These are phyloP conservation scores for Diachasma alloeum DNA, from an alignment of 1,140 invertebrate species.

Conservation along the genomic window DNA sequence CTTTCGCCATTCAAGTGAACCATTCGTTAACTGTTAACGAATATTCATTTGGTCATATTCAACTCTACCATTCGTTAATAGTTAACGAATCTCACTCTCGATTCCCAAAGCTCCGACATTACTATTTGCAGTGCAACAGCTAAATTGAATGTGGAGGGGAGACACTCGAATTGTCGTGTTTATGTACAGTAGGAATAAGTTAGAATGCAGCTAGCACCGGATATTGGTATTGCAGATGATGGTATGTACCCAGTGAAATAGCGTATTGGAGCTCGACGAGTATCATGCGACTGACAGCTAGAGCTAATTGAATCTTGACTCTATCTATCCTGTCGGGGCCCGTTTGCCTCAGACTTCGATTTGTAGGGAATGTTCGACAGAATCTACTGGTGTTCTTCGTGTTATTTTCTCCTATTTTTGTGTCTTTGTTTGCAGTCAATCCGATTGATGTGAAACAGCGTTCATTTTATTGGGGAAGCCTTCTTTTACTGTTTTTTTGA, in stretches of 20 bases:
- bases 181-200: background rate
- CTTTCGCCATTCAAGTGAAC: too few species aligned
- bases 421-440: background rate
- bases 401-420: background rate
- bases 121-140: too few species aligned
- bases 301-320: conserved; percentile 65
- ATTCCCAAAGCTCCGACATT: too few species aligned
- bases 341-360: conserved; percentile 49
- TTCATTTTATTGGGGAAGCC: background rate
- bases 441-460: too few species aligned
- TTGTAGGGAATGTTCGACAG: conserved; percentile 28
- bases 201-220: background rate
- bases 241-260: background rate
- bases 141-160: too few species aligned
- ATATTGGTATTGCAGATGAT: background rate
- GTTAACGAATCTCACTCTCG: too few species aligned
- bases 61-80: too few species aligned
- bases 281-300: conserved; percentile 64
- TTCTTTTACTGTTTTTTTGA: background rate
- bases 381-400: conserved; percentile 10
- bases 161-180: background rate
- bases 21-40: too few species aligned
- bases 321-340: conserved; percentile 47
- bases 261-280: conserved; percentile 46
- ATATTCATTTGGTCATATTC: too few species aligned